Evolutionary conservation across 2,888 invertebrate species (phyloP).

Genomic region (Blastobasis lacticolella): DNA sequence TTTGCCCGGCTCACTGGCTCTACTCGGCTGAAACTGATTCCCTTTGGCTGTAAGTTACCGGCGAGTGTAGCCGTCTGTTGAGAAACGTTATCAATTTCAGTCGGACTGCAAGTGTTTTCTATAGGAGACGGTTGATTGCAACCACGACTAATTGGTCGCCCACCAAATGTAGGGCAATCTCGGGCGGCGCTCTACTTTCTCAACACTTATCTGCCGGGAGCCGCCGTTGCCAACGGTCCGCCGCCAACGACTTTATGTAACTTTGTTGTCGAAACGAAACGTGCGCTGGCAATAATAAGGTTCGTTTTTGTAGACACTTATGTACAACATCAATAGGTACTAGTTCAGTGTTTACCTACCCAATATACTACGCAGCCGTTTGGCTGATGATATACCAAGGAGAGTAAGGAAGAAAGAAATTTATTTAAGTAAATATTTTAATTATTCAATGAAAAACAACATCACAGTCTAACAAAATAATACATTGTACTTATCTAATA

Average conservation of each 20-base stretch:
- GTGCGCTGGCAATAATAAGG: slow-evolving; percentile 48
- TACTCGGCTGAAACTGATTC: background rate
- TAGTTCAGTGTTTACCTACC: too few relatives aligned
- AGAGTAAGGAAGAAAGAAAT: background rate
- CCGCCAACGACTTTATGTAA: slow-evolving; percentile 64
- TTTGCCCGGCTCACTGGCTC: slow-evolving; percentile 11
- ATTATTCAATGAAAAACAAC: slow-evolving; percentile 33
- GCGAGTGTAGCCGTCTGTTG: slow-evolving; percentile 26
- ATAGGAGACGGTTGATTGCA: slow-evolving; percentile 61
- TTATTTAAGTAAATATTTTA: slow-evolving; percentile 25
- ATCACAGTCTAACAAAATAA: slow-evolving; percentile 53
- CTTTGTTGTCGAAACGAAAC: slow-evolving; percentile 66
- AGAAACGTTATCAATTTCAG: slow-evolving; percentile 56
- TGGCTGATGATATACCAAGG: background rate
- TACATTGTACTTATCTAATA: slow-evolving; percentile 26
- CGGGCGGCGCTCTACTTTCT: slow-evolving; percentile 65
- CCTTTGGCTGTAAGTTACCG: slow-evolving; percentile 1
- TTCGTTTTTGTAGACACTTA: slow-evolving; percentile 37
- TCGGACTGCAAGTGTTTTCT: slow-evolving; percentile 47
- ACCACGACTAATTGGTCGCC: slow-evolving; percentile 57
- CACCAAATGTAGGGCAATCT: slow-evolving; percentile 63
- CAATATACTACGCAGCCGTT: too few relatives aligned
- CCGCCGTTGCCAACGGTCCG: slow-evolving; percentile 57
- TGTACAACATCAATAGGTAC: background rate
- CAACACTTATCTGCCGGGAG: slow-evolving; percentile 65